Base-by-base conservation (phyloP, 2,888 invertebrate species). In the Copidosoma aretas region DNA sequence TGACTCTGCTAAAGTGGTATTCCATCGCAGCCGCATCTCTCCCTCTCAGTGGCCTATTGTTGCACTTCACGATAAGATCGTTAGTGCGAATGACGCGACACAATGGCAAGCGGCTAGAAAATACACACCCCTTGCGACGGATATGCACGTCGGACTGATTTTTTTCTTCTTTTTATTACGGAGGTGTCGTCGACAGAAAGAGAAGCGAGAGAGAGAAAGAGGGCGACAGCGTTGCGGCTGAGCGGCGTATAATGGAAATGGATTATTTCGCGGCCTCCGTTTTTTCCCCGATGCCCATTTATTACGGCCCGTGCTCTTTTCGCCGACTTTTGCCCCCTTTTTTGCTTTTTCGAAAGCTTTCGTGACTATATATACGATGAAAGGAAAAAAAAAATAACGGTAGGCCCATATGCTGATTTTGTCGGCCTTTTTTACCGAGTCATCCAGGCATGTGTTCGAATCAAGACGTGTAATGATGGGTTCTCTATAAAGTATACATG, bases 31-130 rank as follows among this genome's bases (percentile, higher is more conserved):
- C 5, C 19, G 60, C 51, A 51, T 65, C 62, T 71, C 71, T 66
- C 66, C 24, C 60, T 71, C 61, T 53, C 49, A 52, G 49, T 25
- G 8, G 24, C n/a, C 46, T 59, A 67, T 71, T 71, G 72, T 70
- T 70, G 60, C 70, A 72, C 63, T 70, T 67, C 65, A 68, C 70
- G 72, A 72, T 70, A 70, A 72, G 67, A 60, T 72, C 72, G 72
- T 72, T 72, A 72, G 68, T 54, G 63, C 68, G 72, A 70, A 70
- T 72, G 72, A 72, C 72, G 70, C 41, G 60, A 68, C 68, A 68
- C 24, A 68, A 68, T 68, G 68, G 43, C 49, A 63, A 64, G 60
- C 52, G 39, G 58, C 52, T 32, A 32, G 32, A 32, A 32, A 32
- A 46, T 22, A 15, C n/a, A 46, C 58, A 71, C 62, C 71, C 71